Percentiles rank a stretch among this genome's conserved stretches.
phyloP scores from a whole-genome alignment of 1,140 invertebrate species.

The Penaeus indicus region DNA sequence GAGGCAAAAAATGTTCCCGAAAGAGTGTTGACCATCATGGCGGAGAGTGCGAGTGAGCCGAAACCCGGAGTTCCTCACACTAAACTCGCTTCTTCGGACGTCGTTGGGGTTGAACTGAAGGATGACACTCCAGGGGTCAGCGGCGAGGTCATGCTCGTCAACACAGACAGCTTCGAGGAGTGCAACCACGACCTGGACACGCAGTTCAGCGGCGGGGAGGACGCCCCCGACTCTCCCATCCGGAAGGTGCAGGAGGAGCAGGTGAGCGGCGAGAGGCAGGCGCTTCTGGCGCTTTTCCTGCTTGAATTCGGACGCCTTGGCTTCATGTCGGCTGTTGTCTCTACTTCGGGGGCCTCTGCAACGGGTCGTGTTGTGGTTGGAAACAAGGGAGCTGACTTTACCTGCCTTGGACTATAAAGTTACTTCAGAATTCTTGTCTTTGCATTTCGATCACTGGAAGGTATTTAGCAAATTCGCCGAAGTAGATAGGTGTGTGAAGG shows the following conservation, averaged over 20 bases:
- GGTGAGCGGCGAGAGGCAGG: background rate
- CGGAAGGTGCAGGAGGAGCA: slow-evolving; percentile 45
- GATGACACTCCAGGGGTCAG: slow-evolving; percentile 55
- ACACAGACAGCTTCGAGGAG: slow-evolving; percentile 59
- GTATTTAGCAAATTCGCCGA: no score
- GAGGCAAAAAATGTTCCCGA: no score
- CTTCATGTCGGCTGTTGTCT: background rate
- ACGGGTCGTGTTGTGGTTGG: no score
- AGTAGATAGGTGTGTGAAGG: no score
- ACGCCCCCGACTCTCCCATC: slow-evolving; percentile 40
- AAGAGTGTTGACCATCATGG: slow-evolving; percentile 19
- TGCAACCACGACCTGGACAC: slow-evolving; percentile 56
- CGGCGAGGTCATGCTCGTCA: slow-evolving; percentile 57
- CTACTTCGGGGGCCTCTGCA: no score
- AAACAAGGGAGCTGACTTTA: background rate
- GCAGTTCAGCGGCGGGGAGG: slow-evolving; percentile 44
- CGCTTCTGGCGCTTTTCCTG: background rate
- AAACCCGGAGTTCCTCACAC: background rate
- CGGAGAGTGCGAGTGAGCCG: background rate
- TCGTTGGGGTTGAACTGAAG: slow-evolving; percentile 44
- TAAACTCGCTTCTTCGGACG: background rate
- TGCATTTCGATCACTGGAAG: no score
- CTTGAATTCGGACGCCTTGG: background rate
- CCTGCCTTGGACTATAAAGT: background rate
- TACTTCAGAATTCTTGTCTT: no score